Evolutionary conservation across 2,113 vertebrate genomes (phyloP), one percentile per base, ranked within the genome.

Genomic region (Lepidiolamprologus cunningtoni): DNA sequence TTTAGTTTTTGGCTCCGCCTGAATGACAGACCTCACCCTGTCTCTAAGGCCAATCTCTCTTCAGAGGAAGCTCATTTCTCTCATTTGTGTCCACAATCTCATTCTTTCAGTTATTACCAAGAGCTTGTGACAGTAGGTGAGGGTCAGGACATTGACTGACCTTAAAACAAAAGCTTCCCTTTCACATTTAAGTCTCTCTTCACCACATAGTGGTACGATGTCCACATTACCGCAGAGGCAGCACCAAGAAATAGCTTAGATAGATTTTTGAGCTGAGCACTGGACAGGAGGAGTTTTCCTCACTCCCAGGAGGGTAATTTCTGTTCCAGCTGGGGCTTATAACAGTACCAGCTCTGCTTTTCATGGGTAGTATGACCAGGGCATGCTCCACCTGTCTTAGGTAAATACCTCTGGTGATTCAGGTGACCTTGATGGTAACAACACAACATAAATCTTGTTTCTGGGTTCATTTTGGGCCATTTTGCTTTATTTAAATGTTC

Each of bases 1-100:
- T 58, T 54, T 11, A 23, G 0, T 54, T 23, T 12, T 54, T 23
- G 8, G 14, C 55, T 16, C 3, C 8, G 0, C 55, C 55, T 31
- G 55, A 61, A 61, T 31, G 57, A 9, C 55, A 58, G 5, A 61
- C 26, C 55, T 58, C 26, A 4, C 14, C 14, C 57, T 6, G 57
- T 10, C 28, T 6, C 57, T 4, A 28, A 58, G 55, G 23, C 55
- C 55, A 58, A 5, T 16, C 13, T 1, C 23, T 28, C 57, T 4
- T 17, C 55, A 17, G 26, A 58, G 2, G 14, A 58, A 16, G 26
- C 26, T 58, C 26, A 31, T 31, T 17, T 31, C 57, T 61, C 14
- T 61, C 57, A 61, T 61, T 1, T 10, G 57, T 17, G 57, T 33
- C 28, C 55, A 58, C 55, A 31, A 31, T 61, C 57, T 61, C 26